Evolutionary conservation across 2,797 vertebrate genomes (phyloP).

Genomic region (Lepidocolaptes lacrymiger): DNA sequence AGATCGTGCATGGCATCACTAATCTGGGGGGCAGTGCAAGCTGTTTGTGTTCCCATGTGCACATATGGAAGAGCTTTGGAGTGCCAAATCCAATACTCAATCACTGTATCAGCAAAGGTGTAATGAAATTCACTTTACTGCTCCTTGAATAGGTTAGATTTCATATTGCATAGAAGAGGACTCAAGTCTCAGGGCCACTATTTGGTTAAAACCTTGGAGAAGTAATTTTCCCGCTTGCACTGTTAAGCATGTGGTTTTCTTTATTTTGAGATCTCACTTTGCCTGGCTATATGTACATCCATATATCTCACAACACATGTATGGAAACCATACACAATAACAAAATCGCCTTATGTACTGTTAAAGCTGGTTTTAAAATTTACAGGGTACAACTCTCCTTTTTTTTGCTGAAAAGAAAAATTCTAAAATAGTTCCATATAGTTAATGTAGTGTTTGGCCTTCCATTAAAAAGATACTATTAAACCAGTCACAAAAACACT

Average conservation of each 20-base stretch:
- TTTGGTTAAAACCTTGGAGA: conserved; percentile 68
- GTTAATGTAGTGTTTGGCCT: conserved; percentile 71
- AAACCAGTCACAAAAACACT: conserved; percentile 66
- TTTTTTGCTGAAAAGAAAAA: conserved; percentile 57
- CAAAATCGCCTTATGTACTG: conserved; percentile 57
- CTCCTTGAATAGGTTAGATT: conserved; percentile 25
- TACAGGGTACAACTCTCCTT: conserved; percentile 59
- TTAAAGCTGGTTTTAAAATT: conserved; percentile 71
- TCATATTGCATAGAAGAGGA: background rate
- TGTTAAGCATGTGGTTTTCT: conserved; percentile 75
- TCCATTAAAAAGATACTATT: conserved; percentile 72
- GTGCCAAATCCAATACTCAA: conserved; percentile 37
- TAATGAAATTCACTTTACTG: conserved; percentile 68
- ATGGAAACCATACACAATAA: conserved; percentile 72
- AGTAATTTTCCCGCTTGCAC: conserved; percentile 61
- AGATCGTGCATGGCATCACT: background rate
- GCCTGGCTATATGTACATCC: conserved; percentile 9
- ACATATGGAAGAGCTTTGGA: conserved; percentile 49
- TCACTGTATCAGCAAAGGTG: conserved; percentile 43
- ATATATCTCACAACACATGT: conserved; percentile 64
- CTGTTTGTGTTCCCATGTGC: background rate
- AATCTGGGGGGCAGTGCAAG: background rate
- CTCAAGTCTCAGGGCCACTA: conserved; percentile 20
- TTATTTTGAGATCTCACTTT: conserved; percentile 73
- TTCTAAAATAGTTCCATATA: conserved; percentile 61